These are phyloP conservation scores for Haliaeetus leucogaster DNA, from an alignment of 2,113 vertebrate species.

Conservation along the genomic window DNA sequence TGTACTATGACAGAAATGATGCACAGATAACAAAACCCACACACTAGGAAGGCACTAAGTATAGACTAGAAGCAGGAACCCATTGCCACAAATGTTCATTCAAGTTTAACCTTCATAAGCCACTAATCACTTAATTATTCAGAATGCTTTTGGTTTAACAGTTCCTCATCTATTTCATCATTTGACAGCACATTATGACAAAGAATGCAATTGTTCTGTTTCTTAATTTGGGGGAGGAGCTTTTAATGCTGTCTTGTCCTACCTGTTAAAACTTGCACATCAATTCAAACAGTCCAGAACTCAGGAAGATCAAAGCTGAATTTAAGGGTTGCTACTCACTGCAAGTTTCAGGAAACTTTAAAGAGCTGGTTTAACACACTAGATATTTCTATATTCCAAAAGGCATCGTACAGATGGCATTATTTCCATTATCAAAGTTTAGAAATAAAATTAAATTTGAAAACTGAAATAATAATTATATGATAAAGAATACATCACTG, in stretches of 20 bases:
- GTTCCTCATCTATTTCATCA: neutral
- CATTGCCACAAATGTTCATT: neutral
- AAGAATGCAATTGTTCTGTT: neutral
- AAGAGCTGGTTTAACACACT: neutral
- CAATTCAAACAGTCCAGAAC: neutral
- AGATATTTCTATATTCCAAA: neutral
- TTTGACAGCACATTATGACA: neutral
- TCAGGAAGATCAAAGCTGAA: neutral
- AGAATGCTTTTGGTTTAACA: neutral
- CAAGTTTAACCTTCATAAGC: neutral
- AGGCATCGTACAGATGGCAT: accelerated
- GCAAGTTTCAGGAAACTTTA: neutral
- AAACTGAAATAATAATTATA: neutral
- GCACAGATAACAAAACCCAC: neutral
- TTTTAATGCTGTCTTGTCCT: neutral
- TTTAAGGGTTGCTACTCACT: neutral
- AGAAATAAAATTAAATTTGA: neutral
- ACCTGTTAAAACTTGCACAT: neutral
- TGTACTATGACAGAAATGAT: neutral
- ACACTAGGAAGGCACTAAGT: neutral
- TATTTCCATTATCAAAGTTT: neutral
- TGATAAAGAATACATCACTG: neutral
- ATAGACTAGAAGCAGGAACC: neutral
- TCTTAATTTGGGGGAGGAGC: neutral
- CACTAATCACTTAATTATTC: neutral